Percentiles rank a stretch among this genome's conserved stretches.
phyloP scores from a whole-genome alignment of 2,113 vertebrate genomes.

The Cololabis saira region DNA sequence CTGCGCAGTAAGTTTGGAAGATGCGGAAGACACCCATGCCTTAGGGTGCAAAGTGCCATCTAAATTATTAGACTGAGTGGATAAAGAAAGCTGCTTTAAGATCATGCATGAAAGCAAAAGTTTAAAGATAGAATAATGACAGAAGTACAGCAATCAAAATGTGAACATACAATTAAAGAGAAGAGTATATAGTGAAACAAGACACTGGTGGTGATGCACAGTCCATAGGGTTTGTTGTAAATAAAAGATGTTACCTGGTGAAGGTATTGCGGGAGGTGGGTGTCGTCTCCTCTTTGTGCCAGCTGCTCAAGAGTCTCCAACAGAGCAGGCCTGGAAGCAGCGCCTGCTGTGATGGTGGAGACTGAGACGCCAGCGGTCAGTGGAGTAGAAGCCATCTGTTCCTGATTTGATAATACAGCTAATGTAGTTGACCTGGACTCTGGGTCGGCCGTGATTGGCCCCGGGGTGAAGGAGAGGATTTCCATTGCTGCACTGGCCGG shows the following conservation, averaged over 20 bases:
- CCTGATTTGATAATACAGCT: slow-evolving; percentile 26
- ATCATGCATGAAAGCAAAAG: slow-evolving; percentile 1
- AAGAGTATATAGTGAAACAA: not conserved
- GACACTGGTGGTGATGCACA: not conserved
- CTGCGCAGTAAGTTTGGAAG: not conserved
- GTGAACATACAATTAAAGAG: slow-evolving; percentile 5
- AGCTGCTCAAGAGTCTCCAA: slow-evolving; percentile 64
- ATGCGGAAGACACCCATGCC: slow-evolving; percentile 39
- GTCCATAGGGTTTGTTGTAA: not conserved
- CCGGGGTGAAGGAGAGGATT: slow-evolving; percentile 7
- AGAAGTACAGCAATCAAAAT: not conserved
- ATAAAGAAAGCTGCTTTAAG: slow-evolving; percentile 37
- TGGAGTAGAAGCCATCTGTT: slow-evolving; percentile 38
- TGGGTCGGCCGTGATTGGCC: slow-evolving; percentile 2
- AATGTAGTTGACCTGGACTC: slow-evolving; percentile 29
- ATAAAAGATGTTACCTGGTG: slow-evolving; percentile 74
- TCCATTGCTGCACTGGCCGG: slow-evolving; percentile 15
- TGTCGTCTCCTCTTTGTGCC: slow-evolving; percentile 72
- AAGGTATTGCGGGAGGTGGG: slow-evolving; percentile 76
- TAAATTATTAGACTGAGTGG: slow-evolving; percentile 23
- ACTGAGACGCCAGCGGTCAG: slow-evolving; percentile 27
- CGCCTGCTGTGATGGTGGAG: slow-evolving; percentile 35
- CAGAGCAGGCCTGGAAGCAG: slow-evolving; percentile 22
- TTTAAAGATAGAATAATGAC: slow-evolving; percentile 1
- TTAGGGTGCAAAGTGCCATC: slow-evolving; percentile 38